phyloP scores from a whole-genome alignment of 1,140 invertebrate species.

The Mycetomoellerius zeteki region DNA sequence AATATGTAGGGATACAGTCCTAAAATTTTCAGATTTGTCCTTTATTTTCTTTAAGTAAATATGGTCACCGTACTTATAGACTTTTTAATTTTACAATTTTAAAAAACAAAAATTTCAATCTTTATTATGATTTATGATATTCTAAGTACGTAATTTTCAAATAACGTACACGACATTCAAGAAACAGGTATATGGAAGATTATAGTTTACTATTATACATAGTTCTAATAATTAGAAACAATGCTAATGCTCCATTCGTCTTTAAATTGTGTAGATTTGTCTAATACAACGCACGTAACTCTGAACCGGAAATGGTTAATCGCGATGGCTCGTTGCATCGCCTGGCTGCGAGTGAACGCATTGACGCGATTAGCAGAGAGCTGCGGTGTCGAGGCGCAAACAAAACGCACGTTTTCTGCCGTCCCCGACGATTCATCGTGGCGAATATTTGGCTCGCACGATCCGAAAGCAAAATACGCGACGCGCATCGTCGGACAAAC shows the following conservation, averaged over 20 bases:
- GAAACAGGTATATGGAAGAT: neutral
- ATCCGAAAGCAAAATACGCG: constrained; percentile 76
- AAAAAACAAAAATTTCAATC: neutral
- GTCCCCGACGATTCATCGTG: constrained; percentile 67
- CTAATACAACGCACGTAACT: neutral
- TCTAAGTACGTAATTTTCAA: neutral
- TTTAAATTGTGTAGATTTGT: neutral
- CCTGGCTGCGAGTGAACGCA: neutral
- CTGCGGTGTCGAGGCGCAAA: constrained; percentile 32
- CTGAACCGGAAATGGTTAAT: constrained; percentile 33
- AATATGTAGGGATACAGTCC: no score
- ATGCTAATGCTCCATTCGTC: neutral
- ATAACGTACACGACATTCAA: neutral
- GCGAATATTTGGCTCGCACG: constrained; percentile 70
- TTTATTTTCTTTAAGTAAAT: no score
- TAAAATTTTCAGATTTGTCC: no score
- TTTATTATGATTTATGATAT: neutral
- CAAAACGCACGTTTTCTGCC: constrained; percentile 30
- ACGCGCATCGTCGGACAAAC: constrained; percentile 67
- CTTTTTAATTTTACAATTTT: neutral
- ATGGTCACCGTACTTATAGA: no score
- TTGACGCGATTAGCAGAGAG: constrained; percentile 38
- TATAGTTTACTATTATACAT: neutral
- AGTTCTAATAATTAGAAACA: neutral
- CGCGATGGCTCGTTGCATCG: neutral